Conservation (phyloP, 2,888 invertebrate species). For the Malthinus flaveolus region DNA sequence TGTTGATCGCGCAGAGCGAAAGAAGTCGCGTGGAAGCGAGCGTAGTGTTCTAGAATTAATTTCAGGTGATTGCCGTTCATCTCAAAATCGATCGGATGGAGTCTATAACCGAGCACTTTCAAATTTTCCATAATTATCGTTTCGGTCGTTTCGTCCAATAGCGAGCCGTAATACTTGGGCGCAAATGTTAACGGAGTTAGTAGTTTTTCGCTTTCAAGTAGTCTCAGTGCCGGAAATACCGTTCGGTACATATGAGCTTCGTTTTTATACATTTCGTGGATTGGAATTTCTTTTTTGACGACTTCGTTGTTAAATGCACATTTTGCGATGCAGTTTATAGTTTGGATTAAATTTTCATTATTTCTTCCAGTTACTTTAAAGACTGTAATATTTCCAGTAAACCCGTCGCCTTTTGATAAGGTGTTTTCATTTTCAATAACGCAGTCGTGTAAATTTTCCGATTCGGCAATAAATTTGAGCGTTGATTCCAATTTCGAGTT, state of each 20-base stretch:
- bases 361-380: background rate
- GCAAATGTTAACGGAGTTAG: slow-evolving; percentile 29
- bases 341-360: slow-evolving; percentile 9
- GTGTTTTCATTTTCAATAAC: background rate
- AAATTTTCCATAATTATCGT: slow-evolving; percentile 4
- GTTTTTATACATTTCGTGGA: background rate
- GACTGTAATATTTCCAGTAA: background rate
- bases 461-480: background rate
- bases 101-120: background rate
- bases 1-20: slow-evolving; percentile 6
- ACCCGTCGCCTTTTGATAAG: background rate
- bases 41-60: background rate
- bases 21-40: background rate
- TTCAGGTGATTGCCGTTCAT: background rate
- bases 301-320: slow-evolving; percentile 7
- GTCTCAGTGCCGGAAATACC: slow-evolving; percentile 3
- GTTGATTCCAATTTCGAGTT: background rate
- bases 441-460: background rate
- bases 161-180: slow-evolving; percentile 37
- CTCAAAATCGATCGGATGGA: background rate
- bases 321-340: slow-evolving; percentile 21
- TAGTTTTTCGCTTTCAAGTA: slow-evolving; percentile 5
- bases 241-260: slow-evolving; percentile 14
- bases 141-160: slow-evolving; percentile 4
- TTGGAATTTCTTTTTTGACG: slow-evolving; percentile 13